Percentiles rank a stretch among this genome's conserved stretches.
phyloP scores from a whole-genome alignment of 2,113 vertebrate species.

The Lepus europaeus region DNA sequence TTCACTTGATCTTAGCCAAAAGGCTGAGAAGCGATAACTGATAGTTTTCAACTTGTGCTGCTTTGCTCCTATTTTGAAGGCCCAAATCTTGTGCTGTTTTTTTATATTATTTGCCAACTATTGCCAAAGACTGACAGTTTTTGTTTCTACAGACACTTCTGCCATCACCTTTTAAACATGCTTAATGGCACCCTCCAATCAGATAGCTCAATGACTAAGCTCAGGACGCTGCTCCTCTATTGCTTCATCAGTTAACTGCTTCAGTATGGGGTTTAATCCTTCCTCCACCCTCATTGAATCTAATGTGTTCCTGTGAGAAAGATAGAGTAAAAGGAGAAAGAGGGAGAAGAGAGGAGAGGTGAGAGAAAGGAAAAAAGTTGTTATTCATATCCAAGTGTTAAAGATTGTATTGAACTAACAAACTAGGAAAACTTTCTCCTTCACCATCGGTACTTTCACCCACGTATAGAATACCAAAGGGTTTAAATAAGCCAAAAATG shows the following conservation, averaged over 20 bases:
- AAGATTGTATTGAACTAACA: slow-evolving; percentile 19
- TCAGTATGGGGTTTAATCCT: neutral
- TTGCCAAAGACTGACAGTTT: neutral
- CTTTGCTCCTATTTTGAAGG: slow-evolving; percentile 32
- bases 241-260: neutral
- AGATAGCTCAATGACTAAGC: slow-evolving; percentile 41
- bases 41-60: slow-evolving; percentile 14
- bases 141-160: slow-evolving; percentile 30
- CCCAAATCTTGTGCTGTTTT: slow-evolving; percentile 40
- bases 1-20: neutral
- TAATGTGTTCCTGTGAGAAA: slow-evolving; percentile 36
- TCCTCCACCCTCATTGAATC: neutral
- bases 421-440: neutral
- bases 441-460: neutral
- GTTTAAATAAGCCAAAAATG: slow-evolving; percentile 44
- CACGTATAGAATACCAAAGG: neutral
- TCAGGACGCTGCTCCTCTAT: neutral
- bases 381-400: neutral
- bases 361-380: neutral
- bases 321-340: neutral
- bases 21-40: neutral
- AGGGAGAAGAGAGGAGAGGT: neutral
- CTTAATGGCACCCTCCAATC: slow-evolving; percentile 52
- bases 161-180: neutral
- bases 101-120: neutral